A percentile compares a stretch with the other conserved stretches of the same genome.
phyloP scores from a whole-genome alignment of 1,140 invertebrate species.

The Varroa destructor region DNA sequence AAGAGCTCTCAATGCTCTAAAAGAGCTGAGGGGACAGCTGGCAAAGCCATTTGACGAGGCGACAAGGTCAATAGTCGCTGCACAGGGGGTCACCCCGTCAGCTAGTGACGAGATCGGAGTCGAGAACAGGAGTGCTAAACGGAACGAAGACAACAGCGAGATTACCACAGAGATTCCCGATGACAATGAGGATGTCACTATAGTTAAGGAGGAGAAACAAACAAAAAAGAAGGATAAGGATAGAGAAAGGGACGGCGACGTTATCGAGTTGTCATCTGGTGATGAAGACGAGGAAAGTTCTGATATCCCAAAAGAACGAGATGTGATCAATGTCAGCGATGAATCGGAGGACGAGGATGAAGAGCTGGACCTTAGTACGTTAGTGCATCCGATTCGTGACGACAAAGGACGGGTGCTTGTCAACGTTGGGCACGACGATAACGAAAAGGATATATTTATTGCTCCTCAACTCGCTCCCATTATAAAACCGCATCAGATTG shows the following conservation, averaged over 20 bases:
- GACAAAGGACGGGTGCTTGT: slow-evolving; percentile 79
- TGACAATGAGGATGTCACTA: slow-evolving; percentile 34
- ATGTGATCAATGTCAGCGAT: slow-evolving; percentile 18
- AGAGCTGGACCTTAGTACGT: slow-evolving; percentile 4
- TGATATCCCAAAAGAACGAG: not conserved
- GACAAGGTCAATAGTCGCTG: slow-evolving; percentile 30
- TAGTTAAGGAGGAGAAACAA: too few relatives aligned
- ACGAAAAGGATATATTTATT: slow-evolving; percentile 82
- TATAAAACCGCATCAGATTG: slow-evolving; percentile 95
- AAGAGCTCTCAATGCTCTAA: slow-evolving; percentile 33
- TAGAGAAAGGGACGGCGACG: slow-evolving; percentile 35
- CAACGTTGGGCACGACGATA: slow-evolving; percentile 84
- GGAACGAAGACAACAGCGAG: not conserved
- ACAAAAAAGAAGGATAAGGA: slow-evolving; percentile 28
- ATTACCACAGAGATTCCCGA: slow-evolving; percentile 30
- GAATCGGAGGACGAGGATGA: slow-evolving; percentile 25
- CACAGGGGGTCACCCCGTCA: slow-evolving; percentile 31
- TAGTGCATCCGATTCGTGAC: slow-evolving; percentile 49
- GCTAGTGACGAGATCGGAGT: slow-evolving; percentile 3
- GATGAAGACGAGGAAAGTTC: slow-evolving; percentile 27
- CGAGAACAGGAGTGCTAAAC: slow-evolving; percentile 28
- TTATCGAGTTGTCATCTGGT: slow-evolving; percentile 29
- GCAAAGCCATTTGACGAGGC: slow-evolving; percentile 38
- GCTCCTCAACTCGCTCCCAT: slow-evolving; percentile 77
- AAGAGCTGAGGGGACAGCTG: slow-evolving; percentile 40